phyloP scores from a whole-genome alignment of 2,113 vertebrate genomes.

The Clarias macrocephalus region DNA sequence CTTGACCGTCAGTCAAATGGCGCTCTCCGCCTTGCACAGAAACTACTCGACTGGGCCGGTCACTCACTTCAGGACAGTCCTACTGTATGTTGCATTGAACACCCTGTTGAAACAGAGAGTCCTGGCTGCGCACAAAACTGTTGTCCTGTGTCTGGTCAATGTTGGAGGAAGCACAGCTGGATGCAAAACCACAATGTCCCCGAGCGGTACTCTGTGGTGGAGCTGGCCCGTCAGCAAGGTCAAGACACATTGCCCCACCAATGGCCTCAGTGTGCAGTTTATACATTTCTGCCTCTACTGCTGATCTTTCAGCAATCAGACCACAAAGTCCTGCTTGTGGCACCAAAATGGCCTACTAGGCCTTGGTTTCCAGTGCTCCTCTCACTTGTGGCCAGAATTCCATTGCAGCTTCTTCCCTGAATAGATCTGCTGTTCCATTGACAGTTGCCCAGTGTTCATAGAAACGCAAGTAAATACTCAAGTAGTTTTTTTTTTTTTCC shows the following conservation, averaged over 20 bases:
- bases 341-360: not conserved
- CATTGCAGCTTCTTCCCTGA: not conserved
- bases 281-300: not conserved
- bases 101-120: not conserved
- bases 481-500: not conserved
- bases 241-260: not conserved
- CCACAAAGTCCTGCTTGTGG: not conserved
- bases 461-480: not conserved
- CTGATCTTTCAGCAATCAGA: not conserved
- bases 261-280: not conserved
- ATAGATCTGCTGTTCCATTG: not conserved
- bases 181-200: not conserved
- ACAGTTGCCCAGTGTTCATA: not conserved
- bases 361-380: not conserved
- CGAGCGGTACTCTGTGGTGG: not conserved
- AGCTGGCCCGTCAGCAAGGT: not conserved
- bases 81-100: not conserved
- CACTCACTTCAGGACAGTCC: not conserved
- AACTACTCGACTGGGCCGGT: not conserved
- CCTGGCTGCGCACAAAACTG: not conserved
- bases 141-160: not conserved
- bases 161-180: not conserved
- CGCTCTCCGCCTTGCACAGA: not conserved
- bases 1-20: not conserved
- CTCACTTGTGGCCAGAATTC: not conserved